A percentile compares a stretch with the other conserved stretches of the same genome.
Conservation (phyloP, 2,113 vertebrate species). For the Rousettus leschenaultii region DNA sequence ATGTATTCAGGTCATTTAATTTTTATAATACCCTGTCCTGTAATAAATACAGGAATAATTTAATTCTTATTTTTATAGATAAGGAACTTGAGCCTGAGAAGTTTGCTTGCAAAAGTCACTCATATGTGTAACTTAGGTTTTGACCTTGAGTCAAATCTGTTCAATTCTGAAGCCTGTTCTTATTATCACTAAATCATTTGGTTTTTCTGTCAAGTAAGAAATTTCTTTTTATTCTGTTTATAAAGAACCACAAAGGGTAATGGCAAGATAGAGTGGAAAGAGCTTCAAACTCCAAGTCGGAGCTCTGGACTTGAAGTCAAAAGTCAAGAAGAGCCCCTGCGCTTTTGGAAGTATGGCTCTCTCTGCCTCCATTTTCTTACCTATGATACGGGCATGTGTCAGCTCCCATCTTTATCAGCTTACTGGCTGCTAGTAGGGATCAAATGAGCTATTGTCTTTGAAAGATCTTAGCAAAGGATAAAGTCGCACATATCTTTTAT, state of each 20-base stretch:
- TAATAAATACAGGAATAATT: not conserved
- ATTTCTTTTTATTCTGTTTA: conserved; percentile 26
- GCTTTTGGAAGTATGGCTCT: not conserved
- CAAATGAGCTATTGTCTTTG: not conserved
- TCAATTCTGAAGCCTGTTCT: not conserved
- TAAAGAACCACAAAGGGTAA: not conserved
- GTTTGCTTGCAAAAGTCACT: not conserved
- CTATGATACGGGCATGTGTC: not conserved
- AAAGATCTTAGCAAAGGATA: not conserved
- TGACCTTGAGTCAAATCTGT: not conserved
- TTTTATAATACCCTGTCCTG: not conserved
- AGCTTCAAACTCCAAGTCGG: not conserved
- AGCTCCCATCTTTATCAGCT: not conserved
- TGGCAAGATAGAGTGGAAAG: not conserved
- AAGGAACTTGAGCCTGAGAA: not conserved
- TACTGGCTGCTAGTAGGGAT: not conserved
- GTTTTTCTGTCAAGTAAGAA: not conserved
- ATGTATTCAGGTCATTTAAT: not conserved
- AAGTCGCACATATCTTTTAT: not conserved
- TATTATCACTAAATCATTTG: not conserved
- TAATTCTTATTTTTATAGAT: not conserved
- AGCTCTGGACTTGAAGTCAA: not conserved
- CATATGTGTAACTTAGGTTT: not conserved
- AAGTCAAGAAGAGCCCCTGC: not conserved
- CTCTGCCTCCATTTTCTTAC: not conserved